These are phyloP conservation scores for Berghia stephanieae DNA, from an alignment of 1,140 invertebrate genomes.

Conservation along the genomic window DNA sequence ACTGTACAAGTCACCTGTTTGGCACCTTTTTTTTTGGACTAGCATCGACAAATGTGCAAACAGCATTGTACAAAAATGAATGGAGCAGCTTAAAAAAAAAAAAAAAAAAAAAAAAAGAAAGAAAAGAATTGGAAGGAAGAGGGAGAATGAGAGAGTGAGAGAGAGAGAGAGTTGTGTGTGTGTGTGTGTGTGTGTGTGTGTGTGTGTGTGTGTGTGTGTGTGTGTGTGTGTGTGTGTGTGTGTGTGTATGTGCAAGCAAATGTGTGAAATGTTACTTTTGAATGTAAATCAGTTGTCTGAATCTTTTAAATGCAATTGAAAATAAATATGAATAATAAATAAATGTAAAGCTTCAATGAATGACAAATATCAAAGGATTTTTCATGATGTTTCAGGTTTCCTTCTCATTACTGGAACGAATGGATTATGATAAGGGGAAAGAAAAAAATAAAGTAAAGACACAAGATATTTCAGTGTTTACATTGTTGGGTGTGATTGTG, in stretches of 20 bases:
- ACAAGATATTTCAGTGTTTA: too few relatives aligned
- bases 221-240: not conserved
- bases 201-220: not conserved
- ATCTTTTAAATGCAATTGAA: conserved; percentile 58
- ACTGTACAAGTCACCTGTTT: not conserved
- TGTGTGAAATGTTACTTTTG: not conserved
- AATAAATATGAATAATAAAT: conserved; percentile 73
- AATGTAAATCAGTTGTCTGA: not conserved
- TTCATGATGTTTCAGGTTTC: conserved; percentile 61
- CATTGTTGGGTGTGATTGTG: too few relatives aligned
- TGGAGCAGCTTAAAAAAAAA: too few relatives aligned
- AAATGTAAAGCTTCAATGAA: conserved; percentile 66
- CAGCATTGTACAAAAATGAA: conserved; percentile 23
- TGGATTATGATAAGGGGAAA: not conserved
- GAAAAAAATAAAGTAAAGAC: too few relatives aligned
- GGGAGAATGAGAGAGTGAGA: too few relatives aligned
- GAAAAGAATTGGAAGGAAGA: too few relatives aligned
- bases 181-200: not conserved
- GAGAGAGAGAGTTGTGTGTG: not conserved
- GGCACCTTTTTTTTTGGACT: not conserved
- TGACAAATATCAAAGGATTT: conserved; percentile 35
- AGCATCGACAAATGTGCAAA: conserved; percentile 30
- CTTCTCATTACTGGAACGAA: conserved; percentile 68
- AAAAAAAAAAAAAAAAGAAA: too few relatives aligned
- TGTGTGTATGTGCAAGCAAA: not conserved